A percentile compares a stretch with the other conserved stretches of the same genome.
phyloP scores from a whole-genome alignment of 2,797 vertebrate species.

The Potorous gilbertii region DNA sequence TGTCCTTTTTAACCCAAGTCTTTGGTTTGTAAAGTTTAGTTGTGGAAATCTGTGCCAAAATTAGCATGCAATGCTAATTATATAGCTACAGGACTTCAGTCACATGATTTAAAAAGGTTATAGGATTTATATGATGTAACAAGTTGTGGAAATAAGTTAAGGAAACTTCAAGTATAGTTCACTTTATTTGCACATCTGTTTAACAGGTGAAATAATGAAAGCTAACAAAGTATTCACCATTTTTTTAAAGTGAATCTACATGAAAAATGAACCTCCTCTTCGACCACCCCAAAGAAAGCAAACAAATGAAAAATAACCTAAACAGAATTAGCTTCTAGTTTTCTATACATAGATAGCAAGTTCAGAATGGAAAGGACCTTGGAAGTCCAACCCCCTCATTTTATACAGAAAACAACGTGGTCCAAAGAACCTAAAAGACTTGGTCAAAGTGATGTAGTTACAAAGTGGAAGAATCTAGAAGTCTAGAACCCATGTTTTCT shows the following conservation, averaged over 20 bases:
- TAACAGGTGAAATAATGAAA: conserved; percentile 56
- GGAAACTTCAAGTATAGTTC: conserved; percentile 50
- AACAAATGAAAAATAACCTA: neutral
- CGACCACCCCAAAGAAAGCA: neutral
- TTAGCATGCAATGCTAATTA: neutral
- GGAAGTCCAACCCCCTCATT: neutral
- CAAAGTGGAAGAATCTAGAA: neutral
- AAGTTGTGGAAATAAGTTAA: conserved; percentile 58
- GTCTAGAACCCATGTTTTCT: neutral
- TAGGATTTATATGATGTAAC: conserved; percentile 45
- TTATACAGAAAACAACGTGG: neutral
- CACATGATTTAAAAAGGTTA: conserved; percentile 49
- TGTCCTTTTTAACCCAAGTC: neutral
- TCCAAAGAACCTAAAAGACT: neutral
- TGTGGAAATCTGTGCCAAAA: conserved; percentile 27
- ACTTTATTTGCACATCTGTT: conserved; percentile 56
- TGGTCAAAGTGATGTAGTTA: neutral
- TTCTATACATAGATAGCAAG: neutral
- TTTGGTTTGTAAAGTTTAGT: neutral
- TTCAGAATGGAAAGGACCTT: neutral
- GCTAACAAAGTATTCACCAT: conserved; percentile 63
- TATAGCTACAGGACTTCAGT: neutral
- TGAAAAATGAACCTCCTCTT: neutral
- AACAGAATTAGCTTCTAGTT: neutral
- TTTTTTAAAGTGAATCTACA: conserved; percentile 51